A percentile compares a stretch with the other conserved stretches of the same genome.
Conservation (phyloP, 2,888 invertebrate genomes). For the Lasioglossum morio region DNA sequence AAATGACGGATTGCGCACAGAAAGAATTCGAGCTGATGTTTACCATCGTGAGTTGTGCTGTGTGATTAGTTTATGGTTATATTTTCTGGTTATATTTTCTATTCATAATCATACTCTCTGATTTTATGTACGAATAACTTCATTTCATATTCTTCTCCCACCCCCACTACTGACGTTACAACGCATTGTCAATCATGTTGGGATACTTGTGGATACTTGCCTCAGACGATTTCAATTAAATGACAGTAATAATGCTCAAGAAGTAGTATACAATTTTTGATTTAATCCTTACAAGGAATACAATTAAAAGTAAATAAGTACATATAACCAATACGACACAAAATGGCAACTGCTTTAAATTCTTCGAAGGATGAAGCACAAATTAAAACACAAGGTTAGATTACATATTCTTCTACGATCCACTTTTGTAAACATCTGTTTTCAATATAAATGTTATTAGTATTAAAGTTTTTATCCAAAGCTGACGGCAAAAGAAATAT, state of each 20-base stretch:
- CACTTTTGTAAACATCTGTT: constrained; percentile 1
- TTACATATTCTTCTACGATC: not conserved
- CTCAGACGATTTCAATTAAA: not conserved
- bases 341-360: constrained; percentile 38
- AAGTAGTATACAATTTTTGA: constrained; percentile 20
- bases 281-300: not conserved
- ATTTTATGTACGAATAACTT: not conserved
- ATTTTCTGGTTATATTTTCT: no score
- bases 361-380: constrained; percentile 23
- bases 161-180: not conserved
- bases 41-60: no score
- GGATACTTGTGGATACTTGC: not conserved
- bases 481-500: not conserved
- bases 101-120: no score
- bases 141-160: not conserved
- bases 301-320: not conserved
- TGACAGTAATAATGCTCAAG: not conserved
- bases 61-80: no score
- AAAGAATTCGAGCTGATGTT: no score
- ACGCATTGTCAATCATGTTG: constrained; percentile 1
- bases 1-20: no score
- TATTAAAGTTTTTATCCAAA: not conserved
- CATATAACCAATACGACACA: constrained; percentile 8
- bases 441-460: not conserved
- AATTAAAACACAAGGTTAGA: constrained; percentile 52